Conservation (phyloP, 2,797 vertebrate genomes). For the Spizella passerina region DNA sequence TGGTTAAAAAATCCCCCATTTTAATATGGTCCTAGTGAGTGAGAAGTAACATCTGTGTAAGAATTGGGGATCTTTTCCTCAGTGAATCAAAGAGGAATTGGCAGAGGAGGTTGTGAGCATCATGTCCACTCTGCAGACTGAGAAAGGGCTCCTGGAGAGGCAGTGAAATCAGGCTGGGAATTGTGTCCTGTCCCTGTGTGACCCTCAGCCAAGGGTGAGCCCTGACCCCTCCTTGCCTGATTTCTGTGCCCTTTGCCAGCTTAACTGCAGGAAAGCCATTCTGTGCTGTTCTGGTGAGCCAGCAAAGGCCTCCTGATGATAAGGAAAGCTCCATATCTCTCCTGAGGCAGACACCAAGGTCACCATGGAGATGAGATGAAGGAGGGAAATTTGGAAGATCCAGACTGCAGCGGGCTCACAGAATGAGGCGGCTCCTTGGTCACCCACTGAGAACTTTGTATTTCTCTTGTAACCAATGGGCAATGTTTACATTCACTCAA, state of each 20-base stretch:
- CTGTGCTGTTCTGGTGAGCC: no score
- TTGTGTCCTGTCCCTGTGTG: accelerated
- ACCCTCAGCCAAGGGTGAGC: background rate
- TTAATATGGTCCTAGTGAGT: background rate
- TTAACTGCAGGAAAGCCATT: no score
- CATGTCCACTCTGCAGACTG: background rate
- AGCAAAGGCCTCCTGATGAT: no score
- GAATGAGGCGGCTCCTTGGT: no score
- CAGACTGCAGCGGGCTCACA: no score
- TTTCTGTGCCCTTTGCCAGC: background rate
- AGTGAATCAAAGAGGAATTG: background rate
- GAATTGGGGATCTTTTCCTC: background rate
- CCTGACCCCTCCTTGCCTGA: background rate
- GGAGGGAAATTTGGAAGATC: no score
- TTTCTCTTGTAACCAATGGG: no score
- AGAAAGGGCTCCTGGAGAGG: background rate
- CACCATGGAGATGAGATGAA: no score
- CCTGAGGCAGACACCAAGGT: no score
- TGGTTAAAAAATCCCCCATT: background rate
- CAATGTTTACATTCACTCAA: no score
- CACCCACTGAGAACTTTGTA: no score
- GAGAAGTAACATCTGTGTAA: background rate
- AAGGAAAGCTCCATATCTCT: no score
- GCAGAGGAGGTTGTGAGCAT: background rate
- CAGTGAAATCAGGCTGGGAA: background rate